Percentiles rank a stretch among this genome's conserved stretches.
Conservation (phyloP, 1,140 invertebrate genomes). For the Temnothorax curvispinosus region DNA sequence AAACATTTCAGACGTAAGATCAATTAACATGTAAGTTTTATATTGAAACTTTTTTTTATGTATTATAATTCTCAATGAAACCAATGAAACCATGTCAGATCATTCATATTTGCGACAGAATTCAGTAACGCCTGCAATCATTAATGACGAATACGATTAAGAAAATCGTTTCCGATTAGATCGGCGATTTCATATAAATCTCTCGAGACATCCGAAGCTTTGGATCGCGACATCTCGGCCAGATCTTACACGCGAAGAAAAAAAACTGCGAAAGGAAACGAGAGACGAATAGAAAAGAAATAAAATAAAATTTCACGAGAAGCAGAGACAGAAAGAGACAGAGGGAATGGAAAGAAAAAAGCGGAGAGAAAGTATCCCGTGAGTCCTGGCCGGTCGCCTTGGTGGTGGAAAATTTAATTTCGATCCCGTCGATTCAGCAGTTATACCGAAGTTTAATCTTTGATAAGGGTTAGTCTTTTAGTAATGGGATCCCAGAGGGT, state of each 20-base stretch:
- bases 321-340: slow-evolving; percentile 57
- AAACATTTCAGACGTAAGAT: background rate
- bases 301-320: slow-evolving; percentile 30
- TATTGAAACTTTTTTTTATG: background rate
- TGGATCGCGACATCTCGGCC: slow-evolving; percentile 1
- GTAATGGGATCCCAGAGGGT: slow-evolving; percentile 85
- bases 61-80: background rate
- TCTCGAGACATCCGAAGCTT: background rate
- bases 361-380: slow-evolving; percentile 71
- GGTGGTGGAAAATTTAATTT: slow-evolving; percentile 87
- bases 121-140: background rate
- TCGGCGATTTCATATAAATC: slow-evolving; percentile 4
- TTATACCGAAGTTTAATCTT: slow-evolving; percentile 87
- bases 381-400: slow-evolving; percentile 68
- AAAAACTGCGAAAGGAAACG: slow-evolving; percentile 11
- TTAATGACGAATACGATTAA: slow-evolving; percentile 4
- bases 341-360: slow-evolving; percentile 69
- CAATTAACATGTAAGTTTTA: background rate
- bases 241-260: slow-evolving; percentile 14
- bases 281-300: slow-evolving; percentile 29
- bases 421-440: slow-evolving; percentile 87
- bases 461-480: slow-evolving; percentile 87
- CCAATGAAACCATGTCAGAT: background rate
- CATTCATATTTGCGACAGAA: background rate
- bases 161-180: slow-evolving; percentile 10